These are phyloP conservation scores for Quiscalus mexicanus DNA, from an alignment of 2,113 vertebrate species.

Conservation along the genomic window DNA sequence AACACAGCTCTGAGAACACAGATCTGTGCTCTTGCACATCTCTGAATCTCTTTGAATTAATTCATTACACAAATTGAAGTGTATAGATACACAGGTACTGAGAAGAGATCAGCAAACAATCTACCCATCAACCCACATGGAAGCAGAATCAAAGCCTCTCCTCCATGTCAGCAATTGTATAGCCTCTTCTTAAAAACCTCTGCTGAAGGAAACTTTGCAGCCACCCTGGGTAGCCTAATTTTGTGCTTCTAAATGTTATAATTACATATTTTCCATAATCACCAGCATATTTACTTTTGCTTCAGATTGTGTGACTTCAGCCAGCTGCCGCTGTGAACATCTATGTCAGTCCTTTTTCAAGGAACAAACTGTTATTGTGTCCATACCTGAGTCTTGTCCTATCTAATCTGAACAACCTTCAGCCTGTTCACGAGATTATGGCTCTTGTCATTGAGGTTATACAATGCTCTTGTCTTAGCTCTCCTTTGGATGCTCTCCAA, in stretches of 20 bases:
- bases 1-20: neutral
- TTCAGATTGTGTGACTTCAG: neutral
- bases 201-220: neutral
- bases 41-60: too few species aligned
- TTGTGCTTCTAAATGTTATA: neutral
- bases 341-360: neutral
- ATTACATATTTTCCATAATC: neutral
- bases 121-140: neutral
- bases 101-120: too few species aligned
- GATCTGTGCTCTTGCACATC: too few species aligned
- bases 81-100: too few species aligned
- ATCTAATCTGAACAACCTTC: neutral
- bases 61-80: too few species aligned
- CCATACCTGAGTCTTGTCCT: neutral
- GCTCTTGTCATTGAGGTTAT: neutral
- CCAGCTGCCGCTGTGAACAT: accelerated
- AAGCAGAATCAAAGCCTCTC: neutral
- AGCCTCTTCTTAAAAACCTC: neutral
- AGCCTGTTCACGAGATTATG: neutral
- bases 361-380: neutral
- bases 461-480: neutral
- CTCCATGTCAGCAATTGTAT: neutral
- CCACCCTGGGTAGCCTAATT: neutral
- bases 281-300: neutral
- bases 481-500: neutral